Evolutionary conservation across 2,888 invertebrate genomes (phyloP), one percentile per base, ranked within the genome.

Genomic region (Strigamia transsilvanica): DNA sequence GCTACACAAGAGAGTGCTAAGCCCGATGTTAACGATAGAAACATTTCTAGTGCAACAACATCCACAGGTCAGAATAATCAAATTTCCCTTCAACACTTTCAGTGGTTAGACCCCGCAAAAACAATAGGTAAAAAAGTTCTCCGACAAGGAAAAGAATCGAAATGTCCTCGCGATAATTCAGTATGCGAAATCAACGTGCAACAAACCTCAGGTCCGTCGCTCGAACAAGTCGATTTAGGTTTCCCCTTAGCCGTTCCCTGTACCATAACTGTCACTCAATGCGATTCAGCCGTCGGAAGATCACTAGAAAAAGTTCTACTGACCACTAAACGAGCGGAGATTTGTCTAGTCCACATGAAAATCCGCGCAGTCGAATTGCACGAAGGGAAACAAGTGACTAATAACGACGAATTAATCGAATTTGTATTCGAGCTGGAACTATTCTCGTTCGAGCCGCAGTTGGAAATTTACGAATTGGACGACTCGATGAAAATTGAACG

Each of bases 161-260:
- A 41, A 15, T 81, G 81, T 27, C 81, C 81, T 10, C 61, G 81
- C n/a, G 51, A 32, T 18, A 4, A 13, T 13, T 81, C 80, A 80
- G 15, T 10, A 1, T 80, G 80, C 27, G 13, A 32, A 32, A 1
- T 80, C 32, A 3, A 9, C 2, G 15, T 80, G 10, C 23, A 80
- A 23, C 80, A 80, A 27, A 18, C 13, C 0, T 42, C 42, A n/a
- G 80, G 80, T 13, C 80, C 80, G 13, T 51, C 23, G 21, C 46
- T 46, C 32, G 23, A 42, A 32, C 15, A 46, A 46, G 15, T 41
- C 12, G 9, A 34, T 5, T n/a, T 34, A 18, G 80, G 42, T 1
- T 80, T 80, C 13, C 10, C 10, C 7, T 51, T 80, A 23, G n/a
- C 46, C 46, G n/a, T 18, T 15, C 18, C 21, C 21, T 27, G 32